Evolutionary conservation across 2,888 invertebrate genomes (phyloP).

Genomic region (Morpho helenor): DNA sequence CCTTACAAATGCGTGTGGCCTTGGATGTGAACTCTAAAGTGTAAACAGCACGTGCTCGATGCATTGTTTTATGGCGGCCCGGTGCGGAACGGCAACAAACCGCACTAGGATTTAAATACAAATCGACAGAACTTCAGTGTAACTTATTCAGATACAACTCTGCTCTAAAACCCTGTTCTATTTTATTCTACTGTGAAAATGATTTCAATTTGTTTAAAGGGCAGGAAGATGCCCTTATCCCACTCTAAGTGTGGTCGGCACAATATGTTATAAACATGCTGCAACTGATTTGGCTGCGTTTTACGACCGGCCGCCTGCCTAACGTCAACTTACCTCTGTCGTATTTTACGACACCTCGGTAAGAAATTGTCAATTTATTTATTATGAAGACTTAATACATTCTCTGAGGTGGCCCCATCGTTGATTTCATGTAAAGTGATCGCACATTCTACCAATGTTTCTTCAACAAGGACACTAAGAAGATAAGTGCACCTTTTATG

Average conservation of each 20-base stretch:
- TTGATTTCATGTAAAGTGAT: slow-evolving; percentile 98
- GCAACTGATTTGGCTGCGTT: too few relatives aligned
- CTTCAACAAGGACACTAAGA: slow-evolving; percentile 98
- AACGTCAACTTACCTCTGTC: too few relatives aligned
- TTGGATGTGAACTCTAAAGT: slow-evolving; percentile 77
- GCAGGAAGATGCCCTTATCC: too few relatives aligned
- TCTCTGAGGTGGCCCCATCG: slow-evolving; percentile 99
- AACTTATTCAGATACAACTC: too few relatives aligned
- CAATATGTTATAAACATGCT: too few relatives aligned
- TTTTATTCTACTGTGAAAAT: too few relatives aligned
- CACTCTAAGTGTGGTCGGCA: too few relatives aligned
- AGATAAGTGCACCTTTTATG: slow-evolving; percentile 98
- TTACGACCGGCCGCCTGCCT: too few relatives aligned
- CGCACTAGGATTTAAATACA: slow-evolving; percentile 27
- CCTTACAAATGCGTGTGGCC: slow-evolving; percentile 79
- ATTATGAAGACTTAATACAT: slow-evolving; percentile 86
- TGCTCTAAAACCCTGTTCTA: too few relatives aligned
- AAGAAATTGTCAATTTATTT: not conserved
- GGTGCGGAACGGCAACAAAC: slow-evolving; percentile 45
- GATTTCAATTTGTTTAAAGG: too few relatives aligned
- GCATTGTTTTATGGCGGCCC: slow-evolving; percentile 74
- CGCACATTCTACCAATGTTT: slow-evolving; percentile 99
- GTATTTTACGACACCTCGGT: too few relatives aligned
- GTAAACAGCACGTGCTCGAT: slow-evolving; percentile 75
- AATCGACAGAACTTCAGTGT: slow-evolving; percentile 17